Conservation (phyloP, 2,888 invertebrate genomes). For the Drosophila falleni region DNA sequence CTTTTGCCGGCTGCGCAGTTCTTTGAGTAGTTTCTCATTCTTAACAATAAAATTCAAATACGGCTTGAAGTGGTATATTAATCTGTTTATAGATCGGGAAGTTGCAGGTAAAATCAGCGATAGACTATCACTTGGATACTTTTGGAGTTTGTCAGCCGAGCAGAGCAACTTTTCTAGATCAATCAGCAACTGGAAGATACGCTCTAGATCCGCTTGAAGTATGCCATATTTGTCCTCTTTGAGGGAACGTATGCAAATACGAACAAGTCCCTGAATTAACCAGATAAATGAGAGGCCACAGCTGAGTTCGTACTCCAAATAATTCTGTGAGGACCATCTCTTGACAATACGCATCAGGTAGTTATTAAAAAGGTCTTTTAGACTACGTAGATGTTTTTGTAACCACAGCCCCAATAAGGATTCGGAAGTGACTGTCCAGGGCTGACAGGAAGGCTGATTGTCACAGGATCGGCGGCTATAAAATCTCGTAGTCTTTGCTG, state of each 20-base stretch:
- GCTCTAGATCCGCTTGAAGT: slow-evolving; percentile 14
- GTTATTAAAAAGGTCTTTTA: background rate
- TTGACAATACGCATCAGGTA: background rate
- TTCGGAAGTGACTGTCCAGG: background rate
- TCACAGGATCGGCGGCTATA: background rate
- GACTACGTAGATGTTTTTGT: background rate
- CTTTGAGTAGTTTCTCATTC: background rate
- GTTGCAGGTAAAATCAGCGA: background rate
- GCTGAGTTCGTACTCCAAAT: slow-evolving; percentile 13
- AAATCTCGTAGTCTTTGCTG: background rate
- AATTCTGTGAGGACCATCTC: background rate
- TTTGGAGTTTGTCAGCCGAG: background rate
- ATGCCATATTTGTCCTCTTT: slow-evolving; percentile 2
- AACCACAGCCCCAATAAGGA: background rate
- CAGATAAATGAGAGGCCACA: background rate
- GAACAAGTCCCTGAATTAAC: slow-evolving; percentile 32
- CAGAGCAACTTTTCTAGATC: background rate
- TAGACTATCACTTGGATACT: background rate
- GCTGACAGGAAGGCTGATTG: background rate
- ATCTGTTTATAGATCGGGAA: background rate
- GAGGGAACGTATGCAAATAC: slow-evolving; percentile 24
- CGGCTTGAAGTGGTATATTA: background rate
- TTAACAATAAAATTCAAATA: background rate
- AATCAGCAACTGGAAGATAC: slow-evolving; percentile 8
- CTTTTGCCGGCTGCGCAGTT: background rate